Percentiles rank a stretch among this genome's conserved stretches.
Conservation (phyloP, 2,797 vertebrate species). For the Catharus ustulatus region DNA sequence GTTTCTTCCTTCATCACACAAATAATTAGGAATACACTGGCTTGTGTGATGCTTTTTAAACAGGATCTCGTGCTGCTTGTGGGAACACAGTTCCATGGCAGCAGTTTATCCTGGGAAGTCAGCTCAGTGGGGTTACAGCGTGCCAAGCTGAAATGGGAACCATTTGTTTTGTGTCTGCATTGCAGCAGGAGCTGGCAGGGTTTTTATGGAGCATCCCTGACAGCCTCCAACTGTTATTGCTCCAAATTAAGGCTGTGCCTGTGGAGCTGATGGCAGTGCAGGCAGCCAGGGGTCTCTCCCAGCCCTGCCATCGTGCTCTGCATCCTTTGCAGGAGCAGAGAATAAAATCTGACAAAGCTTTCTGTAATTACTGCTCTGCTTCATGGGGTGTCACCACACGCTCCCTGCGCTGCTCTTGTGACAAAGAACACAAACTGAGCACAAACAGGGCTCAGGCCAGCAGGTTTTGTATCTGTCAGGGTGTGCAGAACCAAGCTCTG, state of each 20-base stretch:
- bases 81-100: constrained; percentile 43
- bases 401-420: rapidly evolving
- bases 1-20: background rate
- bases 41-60: constrained; percentile 10
- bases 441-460: background rate
- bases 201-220: background rate
- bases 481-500: background rate
- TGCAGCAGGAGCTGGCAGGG: constrained; percentile 39
- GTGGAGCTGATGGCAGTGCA: constrained; percentile 53
- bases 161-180: constrained; percentile 66
- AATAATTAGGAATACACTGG: constrained; percentile 41
- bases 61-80: constrained; percentile 4
- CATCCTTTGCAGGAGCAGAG: constrained; percentile 42
- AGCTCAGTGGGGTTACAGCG: background rate
- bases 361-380: constrained; percentile 33
- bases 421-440: background rate
- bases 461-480: background rate
- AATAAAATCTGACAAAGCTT: constrained; percentile 33
- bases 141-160: constrained; percentile 45
- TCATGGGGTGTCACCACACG: rapidly evolving
- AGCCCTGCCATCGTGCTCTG: background rate
- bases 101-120: constrained; percentile 42
- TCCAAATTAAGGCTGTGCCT: constrained; percentile 62
- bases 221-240: constrained; percentile 26
- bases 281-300: background rate